Evolutionary conservation across 92 coral and sea anemone species (phyloP), one percentile per base, ranked within the genome.

Genomic region (Phenganax stokvisi): DNA sequence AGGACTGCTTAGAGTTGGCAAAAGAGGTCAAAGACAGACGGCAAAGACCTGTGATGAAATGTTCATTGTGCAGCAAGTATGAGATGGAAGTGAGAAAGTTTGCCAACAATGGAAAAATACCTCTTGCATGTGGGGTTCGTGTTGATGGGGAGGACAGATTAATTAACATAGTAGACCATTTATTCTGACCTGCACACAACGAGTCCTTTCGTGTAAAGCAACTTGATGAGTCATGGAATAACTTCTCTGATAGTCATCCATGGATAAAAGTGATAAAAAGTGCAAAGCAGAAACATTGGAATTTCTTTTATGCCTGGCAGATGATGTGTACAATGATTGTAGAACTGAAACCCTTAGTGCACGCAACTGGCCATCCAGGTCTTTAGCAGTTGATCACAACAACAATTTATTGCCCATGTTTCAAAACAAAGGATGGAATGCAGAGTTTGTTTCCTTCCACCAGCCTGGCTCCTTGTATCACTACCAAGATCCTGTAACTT

Each of bases 41-140:
- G 72, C 72, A 66, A 66, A 66, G 72, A 66, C 72, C 72, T 66
- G 72, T 66, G 72, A 66, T 66, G 72, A 66, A 66, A 27, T 66
- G 72, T 30, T 66, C 16, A 66, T 30, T 66, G 72, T 9, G 72
- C 72, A 66, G 72, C 28, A 2, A 64, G 70, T 64, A 64, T 15
- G 70, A 13, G 68, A 64, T 64, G 2, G 70, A 20, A 25, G 70
- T 25, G 70, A 64, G 70, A 62, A 62, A 62, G 70, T 64, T 64
- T 1, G 70, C 54, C 70, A 64, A 64, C 72, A 37, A 66, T 25
- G 51, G 47, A 66, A 66, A 52, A 66, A 66, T 66, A 66, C 72
- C 72, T 66, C 72, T 66, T 66, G 72, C 72, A 61, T 61, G 67
- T 7, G 67, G 28, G 27, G 67, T 61, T 61, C 67, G 28, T 61